Evolutionary conservation across 2,888 invertebrate genomes (phyloP), one percentile per base, ranked within the genome.

Genomic region (Harpagoxenus sublaevis): DNA sequence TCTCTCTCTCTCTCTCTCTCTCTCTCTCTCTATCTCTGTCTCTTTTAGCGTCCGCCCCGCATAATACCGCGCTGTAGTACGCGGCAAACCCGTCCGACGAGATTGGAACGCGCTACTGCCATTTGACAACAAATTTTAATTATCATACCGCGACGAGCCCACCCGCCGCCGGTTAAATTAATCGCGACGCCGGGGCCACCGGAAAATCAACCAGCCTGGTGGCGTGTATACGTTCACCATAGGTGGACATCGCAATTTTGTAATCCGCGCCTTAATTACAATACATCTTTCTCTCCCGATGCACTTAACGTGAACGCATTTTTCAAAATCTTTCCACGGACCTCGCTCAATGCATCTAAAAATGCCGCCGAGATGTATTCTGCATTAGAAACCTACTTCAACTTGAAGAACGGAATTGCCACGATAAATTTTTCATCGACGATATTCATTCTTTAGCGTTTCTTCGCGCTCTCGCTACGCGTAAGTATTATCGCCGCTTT

Each of bases 101-200:
- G 55, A 89, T 84, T 75, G 87, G 84, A 71, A 82, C 83, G 73
- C 83, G 87, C 87, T 88, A 90, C 89, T 90, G 86, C 89, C 88
- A 93, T 92, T 91, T 90, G 90, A 90, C 89, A 93, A 93, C 92
- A 91, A 93, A 93, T 93, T 93, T 93, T 93, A 92, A 93, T 93
- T 92, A 93, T 92, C 88, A 90, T 91, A 91, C 90, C 92, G 86
- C 92, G 88, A 87, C 83, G 90, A 86, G 78, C 87, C 85, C 89
- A 84, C 87, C 87, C 86, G 85, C 81, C 86, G 87, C 42, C 45
- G 48, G 66, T 68, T 45, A 91, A 93, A 93, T 92, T 92, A 93
- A 93, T 92, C 88, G 89, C 70, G 79, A 82, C 68, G 79, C 85
- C 71, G 39, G 62, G 65, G 23, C 51, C 31, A 84, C 60, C 71